phyloP scores from a whole-genome alignment of 2,888 invertebrate genomes.

The Asteroscopus sphinx region DNA sequence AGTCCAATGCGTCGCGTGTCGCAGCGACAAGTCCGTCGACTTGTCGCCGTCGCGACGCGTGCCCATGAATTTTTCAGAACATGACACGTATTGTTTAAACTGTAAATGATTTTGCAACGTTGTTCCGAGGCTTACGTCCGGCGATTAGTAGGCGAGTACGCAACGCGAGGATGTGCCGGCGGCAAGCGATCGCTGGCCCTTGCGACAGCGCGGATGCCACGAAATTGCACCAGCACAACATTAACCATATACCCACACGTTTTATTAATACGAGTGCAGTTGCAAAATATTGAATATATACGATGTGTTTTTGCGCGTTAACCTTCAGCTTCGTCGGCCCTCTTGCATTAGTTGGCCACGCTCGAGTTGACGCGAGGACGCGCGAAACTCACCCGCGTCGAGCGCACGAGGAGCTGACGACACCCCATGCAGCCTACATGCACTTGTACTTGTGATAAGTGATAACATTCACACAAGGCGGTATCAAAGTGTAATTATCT shows the following conservation, averaged over 20 bases:
- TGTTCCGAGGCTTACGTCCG: conserved; percentile 85
- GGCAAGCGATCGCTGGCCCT: conserved; percentile 73
- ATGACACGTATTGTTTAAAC: conserved; percentile 62
- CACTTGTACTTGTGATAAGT: conserved; percentile 30
- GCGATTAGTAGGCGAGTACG: conserved; percentile 82
- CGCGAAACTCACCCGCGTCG: conserved; percentile 69
- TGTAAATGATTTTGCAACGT: conserved; percentile 75
- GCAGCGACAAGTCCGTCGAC: conserved; percentile 26
- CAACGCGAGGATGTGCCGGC: conserved; percentile 84
- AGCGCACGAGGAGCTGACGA: conserved; percentile 35
- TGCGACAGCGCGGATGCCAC: conserved; percentile 88
- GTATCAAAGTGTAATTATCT: no score
- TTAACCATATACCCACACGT: conserved; percentile 75
- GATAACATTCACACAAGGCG: conserved; percentile 20
- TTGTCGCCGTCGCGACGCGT: no score
- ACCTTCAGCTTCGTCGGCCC: conserved; percentile 84
- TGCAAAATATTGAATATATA: conserved; percentile 85
- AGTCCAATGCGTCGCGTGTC: conserved; percentile 26
- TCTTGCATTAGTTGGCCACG: conserved; percentile 86
- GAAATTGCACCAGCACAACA: conserved; percentile 80
- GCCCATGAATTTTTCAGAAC: conserved; percentile 68
- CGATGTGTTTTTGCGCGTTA: conserved; percentile 82
- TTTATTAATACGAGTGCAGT: conserved; percentile 87
- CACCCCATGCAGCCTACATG: conserved; percentile 48
- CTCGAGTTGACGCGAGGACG: conserved; percentile 84